These are phyloP conservation scores for Camponotus vicinus DNA, from an alignment of 1,140 invertebrate genomes.

Conservation along the genomic window DNA sequence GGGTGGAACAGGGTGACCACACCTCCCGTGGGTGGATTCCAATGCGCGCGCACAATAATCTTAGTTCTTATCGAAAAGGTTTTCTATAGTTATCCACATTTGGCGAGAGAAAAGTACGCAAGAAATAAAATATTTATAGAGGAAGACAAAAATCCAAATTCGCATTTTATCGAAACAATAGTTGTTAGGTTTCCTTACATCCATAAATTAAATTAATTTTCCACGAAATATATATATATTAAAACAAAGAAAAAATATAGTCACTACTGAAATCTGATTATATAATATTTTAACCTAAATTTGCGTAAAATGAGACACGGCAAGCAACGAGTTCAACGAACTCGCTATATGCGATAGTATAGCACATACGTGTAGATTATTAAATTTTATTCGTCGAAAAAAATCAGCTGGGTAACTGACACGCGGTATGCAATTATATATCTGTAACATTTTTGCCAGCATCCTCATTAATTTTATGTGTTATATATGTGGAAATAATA, in stretches of 20 bases:
- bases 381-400: slow-evolving; percentile 39
- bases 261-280: slow-evolving; percentile 42
- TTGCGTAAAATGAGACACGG: slow-evolving; percentile 18
- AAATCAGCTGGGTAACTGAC: background rate
- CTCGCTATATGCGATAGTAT: background rate
- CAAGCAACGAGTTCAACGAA: slow-evolving; percentile 36
- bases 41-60: slow-evolving; percentile 72
- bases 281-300: slow-evolving; percentile 40
- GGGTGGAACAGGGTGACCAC: slow-evolving; percentile 70
- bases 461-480: background rate
- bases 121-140: background rate
- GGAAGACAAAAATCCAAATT: slow-evolving; percentile 5
- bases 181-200: background rate
- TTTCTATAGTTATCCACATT: slow-evolving; percentile 57
- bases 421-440: background rate
- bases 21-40: slow-evolving; percentile 73
- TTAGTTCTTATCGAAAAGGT: slow-evolving; percentile 66
- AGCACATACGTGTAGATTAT: slow-evolving; percentile 7
- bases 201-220: slow-evolving; percentile 30
- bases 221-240: background rate
- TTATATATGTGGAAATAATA: slow-evolving; percentile 2
- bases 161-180: slow-evolving; percentile 1
- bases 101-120: slow-evolving; percentile 5
- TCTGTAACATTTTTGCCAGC: background rate
- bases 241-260: slow-evolving; percentile 29